Conservation (phyloP, 2,888 invertebrate species). For the Sphinx pinastri region DNA sequence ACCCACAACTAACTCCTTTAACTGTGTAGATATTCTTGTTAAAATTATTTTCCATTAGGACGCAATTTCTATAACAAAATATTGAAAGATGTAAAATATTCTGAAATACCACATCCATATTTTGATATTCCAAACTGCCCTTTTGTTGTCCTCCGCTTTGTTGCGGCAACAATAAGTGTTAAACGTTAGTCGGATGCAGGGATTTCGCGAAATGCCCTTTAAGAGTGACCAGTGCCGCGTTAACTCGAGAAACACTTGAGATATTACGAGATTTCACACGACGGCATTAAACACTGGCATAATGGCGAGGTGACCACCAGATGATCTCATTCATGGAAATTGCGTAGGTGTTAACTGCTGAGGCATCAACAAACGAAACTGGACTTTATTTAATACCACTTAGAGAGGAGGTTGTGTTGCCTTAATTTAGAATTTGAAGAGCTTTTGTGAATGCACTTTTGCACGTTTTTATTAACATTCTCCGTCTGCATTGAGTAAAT, state of each 20-base stretch:
- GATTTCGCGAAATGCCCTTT: conserved; percentile 43
- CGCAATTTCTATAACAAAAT: no score
- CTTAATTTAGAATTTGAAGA: neutral
- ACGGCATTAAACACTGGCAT: conserved; percentile 38
- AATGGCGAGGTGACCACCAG: conserved; percentile 40
- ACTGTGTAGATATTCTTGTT: no score
- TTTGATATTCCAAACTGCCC: conserved; percentile 45
- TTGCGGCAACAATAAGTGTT: conserved; percentile 69
- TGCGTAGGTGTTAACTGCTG: conserved; percentile 35
- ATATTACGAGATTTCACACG: conserved; percentile 47
- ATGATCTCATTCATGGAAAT: conserved; percentile 42
- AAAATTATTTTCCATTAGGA: no score
- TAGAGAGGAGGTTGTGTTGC: neutral
- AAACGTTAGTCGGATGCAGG: conserved; percentile 60
- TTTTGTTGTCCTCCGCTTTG: conserved; percentile 67
- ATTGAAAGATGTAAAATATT: no score
- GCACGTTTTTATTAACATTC: conserved; percentile 20
- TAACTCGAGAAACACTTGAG: conserved; percentile 32
- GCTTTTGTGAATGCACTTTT: conserved; percentile 26
- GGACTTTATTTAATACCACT: neutral
- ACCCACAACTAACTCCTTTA: no score
- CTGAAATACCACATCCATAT: conserved; percentile 40
- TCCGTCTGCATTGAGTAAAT: conserved; percentile 19
- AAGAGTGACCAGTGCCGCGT: conserved; percentile 31
- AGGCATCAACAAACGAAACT: neutral